phyloP scores from a whole-genome alignment of 2,113 vertebrate genomes.

The Onychostoma macrolepis region DNA sequence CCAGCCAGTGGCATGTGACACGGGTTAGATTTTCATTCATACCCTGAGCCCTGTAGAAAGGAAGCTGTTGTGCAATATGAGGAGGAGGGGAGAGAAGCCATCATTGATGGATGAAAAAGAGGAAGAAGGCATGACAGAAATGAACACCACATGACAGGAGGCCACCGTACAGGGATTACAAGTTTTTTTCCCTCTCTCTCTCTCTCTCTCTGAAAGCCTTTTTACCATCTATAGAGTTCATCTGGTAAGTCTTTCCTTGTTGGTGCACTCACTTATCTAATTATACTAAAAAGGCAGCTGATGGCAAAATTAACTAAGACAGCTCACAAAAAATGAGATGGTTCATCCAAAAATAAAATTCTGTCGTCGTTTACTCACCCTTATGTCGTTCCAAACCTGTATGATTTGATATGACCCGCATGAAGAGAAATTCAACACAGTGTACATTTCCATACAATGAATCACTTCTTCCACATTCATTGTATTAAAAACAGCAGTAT shows the following conservation, averaged over 20 bases:
- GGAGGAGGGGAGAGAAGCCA: conserved; percentile 55
- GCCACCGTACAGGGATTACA: conserved; percentile 34
- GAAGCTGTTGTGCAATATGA: conserved; percentile 60
- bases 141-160: conserved; percentile 70
- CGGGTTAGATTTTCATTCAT: conserved; percentile 46
- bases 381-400: neutral
- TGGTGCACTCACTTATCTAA: conserved; percentile 50
- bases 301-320: conserved; percentile 34
- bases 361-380: neutral
- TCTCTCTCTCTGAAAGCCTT: neutral
- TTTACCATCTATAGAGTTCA: conserved; percentile 1
- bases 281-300: conserved; percentile 62
- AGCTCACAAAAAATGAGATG: neutral
- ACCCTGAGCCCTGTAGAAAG: conserved; percentile 48
- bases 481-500: neutral
- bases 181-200: neutral
- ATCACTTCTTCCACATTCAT: neutral
- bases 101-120: conserved; percentile 47
- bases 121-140: conserved; percentile 64
- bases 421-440: neutral
- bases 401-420: neutral
- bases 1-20: conserved; percentile 50
- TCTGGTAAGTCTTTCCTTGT: conserved; percentile 27
- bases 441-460: neutral
- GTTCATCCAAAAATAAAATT: neutral